Evolutionary conservation across 2,113 vertebrate genomes (phyloP), one percentile per base, ranked within the genome.

Genomic region (Indicator maculatus): DNA sequence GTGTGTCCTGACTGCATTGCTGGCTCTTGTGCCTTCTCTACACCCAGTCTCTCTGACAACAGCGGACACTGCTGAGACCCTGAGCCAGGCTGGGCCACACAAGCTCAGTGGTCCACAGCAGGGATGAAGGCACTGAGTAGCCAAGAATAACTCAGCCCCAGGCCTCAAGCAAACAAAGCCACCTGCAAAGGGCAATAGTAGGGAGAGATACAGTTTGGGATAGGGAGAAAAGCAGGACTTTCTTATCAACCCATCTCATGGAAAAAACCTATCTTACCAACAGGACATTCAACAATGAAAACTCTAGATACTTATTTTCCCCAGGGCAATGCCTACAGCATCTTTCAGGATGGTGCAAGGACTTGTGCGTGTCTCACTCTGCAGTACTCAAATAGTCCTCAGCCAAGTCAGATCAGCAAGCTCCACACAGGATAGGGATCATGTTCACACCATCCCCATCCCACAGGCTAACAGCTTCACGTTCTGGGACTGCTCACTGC

Each of bases 351-450:
- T 2, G 2, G 15, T 55, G 47, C 67, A 33, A n/a, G 30, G 28
- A 67, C n/a, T 71, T 0, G 12, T 3, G 14, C 16, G 9, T 16
- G 9, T 56, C 63, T 33, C 27, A 17, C 26, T 23, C 8, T 0
- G 15, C 4, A 1, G 59, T 30, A 28, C 36, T 12, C 44, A n/a
- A 24, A 45, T 1, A 26, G 12, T 16, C 60, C 33, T 27, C 14
- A n/a, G 11, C 28, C 8, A 3, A 28, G 56, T 53, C 55, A n/a
- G 20, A 16, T 30, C 86, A 38, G 11, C 33, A 20, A 53, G 60
- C 13, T 50, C 33, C 3, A 3, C 4, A 11, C 0, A 2, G 63
- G 44, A 80, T 0, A 0, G 13, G 31, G 70, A 75, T 30, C 39
- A 21, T 45, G 50, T 11, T 65, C 2, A 1, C 38, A 38, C 38